Percentiles rank a stretch among this genome's conserved stretches.
These are phyloP conservation scores for Steinernema khuongi DNA, from an alignment of 1,140 invertebrate genomes.

Conservation along the genomic window DNA sequence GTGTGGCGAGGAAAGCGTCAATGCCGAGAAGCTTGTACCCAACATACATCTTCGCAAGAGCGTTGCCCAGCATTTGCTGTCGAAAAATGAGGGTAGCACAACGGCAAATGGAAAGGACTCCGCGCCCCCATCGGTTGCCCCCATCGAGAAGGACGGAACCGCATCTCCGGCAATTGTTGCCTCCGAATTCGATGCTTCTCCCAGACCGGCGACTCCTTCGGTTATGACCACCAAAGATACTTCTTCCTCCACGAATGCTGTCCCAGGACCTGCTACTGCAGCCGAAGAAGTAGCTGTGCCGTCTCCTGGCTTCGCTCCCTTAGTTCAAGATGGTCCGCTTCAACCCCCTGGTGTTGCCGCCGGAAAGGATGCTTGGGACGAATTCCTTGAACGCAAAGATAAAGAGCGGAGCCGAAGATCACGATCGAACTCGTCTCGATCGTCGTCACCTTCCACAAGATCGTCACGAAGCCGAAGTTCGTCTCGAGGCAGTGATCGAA, in stretches of 20 bases:
- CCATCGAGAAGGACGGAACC: not conserved
- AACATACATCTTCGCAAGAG: constrained; percentile 63
- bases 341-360: not conserved
- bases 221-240: no score
- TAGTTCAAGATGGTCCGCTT: not conserved
- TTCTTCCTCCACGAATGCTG: no score
- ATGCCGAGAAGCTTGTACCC: constrained; percentile 82
- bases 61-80: not conserved
- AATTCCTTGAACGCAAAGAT: constrained; percentile 23
- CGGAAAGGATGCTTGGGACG: constrained; percentile 22
- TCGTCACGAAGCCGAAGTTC: not conserved
- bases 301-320: not conserved
- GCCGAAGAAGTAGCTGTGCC: no score
- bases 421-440: not conserved
- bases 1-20: constrained; percentile 83
- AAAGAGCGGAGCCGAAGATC: constrained; percentile 20
- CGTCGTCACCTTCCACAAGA: not conserved
- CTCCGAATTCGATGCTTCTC: no score
- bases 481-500: not conserved
- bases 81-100: not conserved
- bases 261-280: no score
- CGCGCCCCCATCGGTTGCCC: not conserved
- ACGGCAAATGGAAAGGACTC: not conserved
- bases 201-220: no score
- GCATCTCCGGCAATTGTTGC: not conserved